These are phyloP conservation scores for Emys orbicularis DNA, from an alignment of 2,797 vertebrate genomes.

Conservation along the genomic window DNA sequence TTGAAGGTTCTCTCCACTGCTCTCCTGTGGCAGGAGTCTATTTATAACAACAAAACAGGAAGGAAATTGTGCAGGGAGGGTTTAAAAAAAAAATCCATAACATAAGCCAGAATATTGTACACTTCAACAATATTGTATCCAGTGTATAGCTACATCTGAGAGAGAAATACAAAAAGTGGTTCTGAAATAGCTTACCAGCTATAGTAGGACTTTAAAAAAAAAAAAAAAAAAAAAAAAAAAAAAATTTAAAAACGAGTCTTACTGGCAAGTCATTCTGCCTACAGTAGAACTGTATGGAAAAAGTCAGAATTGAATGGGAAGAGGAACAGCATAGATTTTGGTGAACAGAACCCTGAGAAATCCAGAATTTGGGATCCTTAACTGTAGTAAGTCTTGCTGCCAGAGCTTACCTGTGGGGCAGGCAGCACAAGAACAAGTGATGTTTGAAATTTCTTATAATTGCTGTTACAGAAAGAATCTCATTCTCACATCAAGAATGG, in stretches of 20 bases:
- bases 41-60: neutral
- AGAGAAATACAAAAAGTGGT: slow-evolving; percentile 16
- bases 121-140: neutral
- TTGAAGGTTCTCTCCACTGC: neutral
- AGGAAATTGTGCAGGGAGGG: slow-evolving; percentile 63
- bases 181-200: neutral
- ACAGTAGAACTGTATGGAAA: neutral
- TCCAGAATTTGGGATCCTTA: neutral
- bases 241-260: no score
- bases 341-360: neutral
- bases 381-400: neutral
- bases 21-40: neutral
- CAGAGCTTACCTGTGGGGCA: neutral
- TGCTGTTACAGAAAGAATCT: neutral
- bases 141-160: neutral
- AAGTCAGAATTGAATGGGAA: neutral
- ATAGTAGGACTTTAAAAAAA: neutral
- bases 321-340: neutral
- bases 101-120: slow-evolving; percentile 21
- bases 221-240: no score
- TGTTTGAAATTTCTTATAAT: neutral
- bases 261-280: neutral
- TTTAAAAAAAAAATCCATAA: slow-evolving; percentile 33
- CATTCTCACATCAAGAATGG: neutral
- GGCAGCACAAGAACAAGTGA: neutral